Percentiles rank a stretch among this genome's conserved stretches.
phyloP scores from a whole-genome alignment of 1,140 invertebrate species.

The Schlechtendalia chinensis region DNA sequence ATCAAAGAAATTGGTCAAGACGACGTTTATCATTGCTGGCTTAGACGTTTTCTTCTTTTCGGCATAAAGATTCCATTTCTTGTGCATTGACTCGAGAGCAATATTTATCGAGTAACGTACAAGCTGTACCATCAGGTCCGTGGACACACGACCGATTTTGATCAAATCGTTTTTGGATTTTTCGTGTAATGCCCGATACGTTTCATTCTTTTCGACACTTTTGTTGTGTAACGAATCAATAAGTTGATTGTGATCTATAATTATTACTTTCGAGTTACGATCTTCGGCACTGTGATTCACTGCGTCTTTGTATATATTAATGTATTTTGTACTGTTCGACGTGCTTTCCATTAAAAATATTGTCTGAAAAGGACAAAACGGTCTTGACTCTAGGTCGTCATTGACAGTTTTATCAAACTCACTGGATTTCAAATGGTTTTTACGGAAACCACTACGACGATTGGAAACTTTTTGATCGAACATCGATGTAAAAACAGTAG shows the following conservation, averaged over 20 bases:
- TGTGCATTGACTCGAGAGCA: neutral
- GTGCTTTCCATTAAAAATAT: constrained; percentile 29
- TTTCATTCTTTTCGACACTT: neutral
- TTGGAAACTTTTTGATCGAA: too few relatives aligned
- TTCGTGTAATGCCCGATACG: neutral
- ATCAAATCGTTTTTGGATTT: neutral
- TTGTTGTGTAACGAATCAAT: neutral
- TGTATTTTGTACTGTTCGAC: neutral
- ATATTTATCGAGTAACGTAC: neutral
- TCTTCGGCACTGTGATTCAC: neutral
- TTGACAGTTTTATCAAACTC: too few relatives aligned
- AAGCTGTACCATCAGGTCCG: neutral
- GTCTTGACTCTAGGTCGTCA: neutral
- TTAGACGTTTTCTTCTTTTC: neutral
- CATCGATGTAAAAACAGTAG: too few relatives aligned
- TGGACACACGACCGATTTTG: neutral
- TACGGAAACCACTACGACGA: too few relatives aligned
- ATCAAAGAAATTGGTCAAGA: constrained; percentile 13
- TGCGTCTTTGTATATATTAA: neutral
- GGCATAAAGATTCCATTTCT: neutral
- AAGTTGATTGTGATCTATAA: constrained; percentile 1
- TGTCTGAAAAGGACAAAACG: neutral
- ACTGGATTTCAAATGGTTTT: too few relatives aligned
- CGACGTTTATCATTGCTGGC: neutral
- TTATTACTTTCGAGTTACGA: neutral